Base-by-base conservation (phyloP, 2,797 vertebrate species). In the Neosilurus hyrtlii region DNA sequence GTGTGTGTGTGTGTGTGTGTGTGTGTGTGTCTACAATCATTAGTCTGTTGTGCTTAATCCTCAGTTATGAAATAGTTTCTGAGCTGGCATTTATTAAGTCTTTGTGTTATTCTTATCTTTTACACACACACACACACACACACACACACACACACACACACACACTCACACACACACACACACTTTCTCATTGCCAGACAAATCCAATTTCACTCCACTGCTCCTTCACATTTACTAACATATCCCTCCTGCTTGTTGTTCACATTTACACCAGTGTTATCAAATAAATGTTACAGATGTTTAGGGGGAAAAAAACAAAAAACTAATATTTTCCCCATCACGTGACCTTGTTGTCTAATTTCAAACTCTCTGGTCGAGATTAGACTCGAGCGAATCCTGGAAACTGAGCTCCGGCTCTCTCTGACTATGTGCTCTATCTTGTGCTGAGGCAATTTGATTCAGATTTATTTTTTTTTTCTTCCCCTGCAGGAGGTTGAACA, bases 1-100 rank as follows among this genome's bases (percentile, higher is more conserved):
- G 65, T 43, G 43, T 43, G 37, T 43, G 37, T 43, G 37, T 43
- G 43, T 43, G 43, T 43, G 43, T 43, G 43, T 43, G 43, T 43
- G 51, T n/a, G 79, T 75, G 62, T 37, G 59, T 72, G n/a, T 74
- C 43, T 65, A 18, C 11, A 68, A 62, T 78, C 54, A 70, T 78
- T 62, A n/a, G 18, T 12, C 66, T 14, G 24, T 54, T 51, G 11
- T 30, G 24, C 54, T 70, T 62, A 71, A 78, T 78, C 65, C 65
- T 78, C 37, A 30, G 62, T 82, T 76, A 76, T 52, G 62, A 68
- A 76, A 72, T 62, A 56, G 52, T 54, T 57, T 12, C 52, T 57
- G 52, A 51, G 70, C 30, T 49, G 49, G 20, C 22, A 43, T 76
- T 71, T 77, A 77, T 20, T 67, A 78, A 49, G 52, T 57, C 26